Evolutionary conservation across 2,113 vertebrate genomes (phyloP).

Genomic region (Serranochromis macrocephalus): DNA sequence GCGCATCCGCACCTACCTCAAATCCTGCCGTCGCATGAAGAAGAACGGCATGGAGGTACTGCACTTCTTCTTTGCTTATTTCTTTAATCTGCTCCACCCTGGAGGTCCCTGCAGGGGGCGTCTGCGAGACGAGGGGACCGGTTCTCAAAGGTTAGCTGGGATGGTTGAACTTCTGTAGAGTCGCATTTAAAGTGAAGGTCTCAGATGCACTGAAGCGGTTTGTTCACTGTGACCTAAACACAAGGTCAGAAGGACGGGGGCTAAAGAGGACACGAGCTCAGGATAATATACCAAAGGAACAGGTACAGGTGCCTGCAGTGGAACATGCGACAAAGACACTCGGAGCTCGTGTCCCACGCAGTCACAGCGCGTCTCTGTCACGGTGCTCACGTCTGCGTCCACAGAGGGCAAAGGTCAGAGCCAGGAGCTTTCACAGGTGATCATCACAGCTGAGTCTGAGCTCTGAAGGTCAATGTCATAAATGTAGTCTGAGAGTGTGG

Average conservation of each 20-base stretch:
- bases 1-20: constrained; percentile 99
- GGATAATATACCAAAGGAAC: background rate
- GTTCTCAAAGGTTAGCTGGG: background rate
- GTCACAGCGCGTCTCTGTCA: background rate
- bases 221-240: background rate
- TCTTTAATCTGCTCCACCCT: background rate
- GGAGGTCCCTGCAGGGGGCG: background rate
- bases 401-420: background rate
- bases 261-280: background rate
- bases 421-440: background rate
- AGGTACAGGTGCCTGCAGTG: background rate
- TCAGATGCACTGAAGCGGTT: background rate
- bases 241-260: background rate
- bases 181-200: background rate
- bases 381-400: background rate
- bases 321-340: background rate
- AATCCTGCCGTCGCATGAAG: constrained; percentile 98
- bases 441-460: background rate
- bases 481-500: background rate
- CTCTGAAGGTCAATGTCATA: background rate
- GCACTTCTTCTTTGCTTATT: background rate
- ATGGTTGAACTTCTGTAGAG: background rate
- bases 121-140: background rate
- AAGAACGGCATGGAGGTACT: constrained; percentile 95
- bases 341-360: background rate